These are phyloP conservation scores for Volucella inanis DNA, from an alignment of 2,888 invertebrate genomes.

Conservation along the genomic window DNA sequence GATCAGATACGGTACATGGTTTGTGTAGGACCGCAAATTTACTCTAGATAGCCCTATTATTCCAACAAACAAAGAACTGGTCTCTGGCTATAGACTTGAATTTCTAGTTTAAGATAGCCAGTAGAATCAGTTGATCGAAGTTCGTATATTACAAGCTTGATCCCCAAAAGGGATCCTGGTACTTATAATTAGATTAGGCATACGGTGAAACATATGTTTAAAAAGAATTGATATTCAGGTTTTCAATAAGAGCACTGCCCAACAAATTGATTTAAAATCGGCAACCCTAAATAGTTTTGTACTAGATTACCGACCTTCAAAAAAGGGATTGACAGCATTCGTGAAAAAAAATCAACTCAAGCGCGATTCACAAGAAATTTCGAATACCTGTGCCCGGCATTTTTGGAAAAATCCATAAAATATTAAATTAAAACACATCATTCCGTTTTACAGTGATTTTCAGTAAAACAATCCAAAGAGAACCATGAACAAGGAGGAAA, in stretches of 20 bases:
- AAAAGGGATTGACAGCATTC: slow-evolving; percentile 4
- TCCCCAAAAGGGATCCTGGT: too few relatives aligned
- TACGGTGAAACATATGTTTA: neutral
- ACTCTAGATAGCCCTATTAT: too few relatives aligned
- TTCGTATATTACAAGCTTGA: too few relatives aligned
- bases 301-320: slow-evolving; percentile 9
- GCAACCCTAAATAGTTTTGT: slow-evolving; percentile 22
- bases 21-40: too few relatives aligned
- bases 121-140: too few relatives aligned
- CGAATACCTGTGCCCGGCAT: slow-evolving; percentile 43
- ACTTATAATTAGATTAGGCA: neutral
- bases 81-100: too few relatives aligned
- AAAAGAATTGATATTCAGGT: too few relatives aligned
- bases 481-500: slow-evolving; percentile 82
- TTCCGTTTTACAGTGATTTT: neutral
- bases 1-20: too few relatives aligned
- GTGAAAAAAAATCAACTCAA: slow-evolving; percentile 18
- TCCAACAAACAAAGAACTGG: too few relatives aligned
- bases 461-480: slow-evolving; percentile 5
- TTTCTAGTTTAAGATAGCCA: too few relatives aligned
- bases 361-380: slow-evolving; percentile 15
- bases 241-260: neutral
- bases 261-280: neutral
- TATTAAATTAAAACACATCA: neutral
- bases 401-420: slow-evolving; percentile 67